Conservation (phyloP, 2,113 vertebrate species). For the Lepisosteus oculatus region DNA sequence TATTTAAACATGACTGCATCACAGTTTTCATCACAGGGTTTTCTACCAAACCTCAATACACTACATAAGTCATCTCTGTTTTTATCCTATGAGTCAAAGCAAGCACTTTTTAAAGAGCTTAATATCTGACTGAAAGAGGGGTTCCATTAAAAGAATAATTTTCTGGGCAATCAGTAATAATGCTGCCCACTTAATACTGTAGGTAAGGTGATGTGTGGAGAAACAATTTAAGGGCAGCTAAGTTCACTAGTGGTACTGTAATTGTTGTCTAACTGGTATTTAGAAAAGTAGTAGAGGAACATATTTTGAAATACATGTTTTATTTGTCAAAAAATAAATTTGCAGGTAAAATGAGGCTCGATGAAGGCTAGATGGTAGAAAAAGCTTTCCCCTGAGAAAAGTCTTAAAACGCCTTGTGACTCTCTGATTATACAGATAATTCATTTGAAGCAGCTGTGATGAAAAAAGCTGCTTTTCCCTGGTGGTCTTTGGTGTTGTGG, state of each 20-base stretch:
- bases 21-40: neutral
- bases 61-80: neutral
- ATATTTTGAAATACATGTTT: too few relatives aligned
- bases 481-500: neutral
- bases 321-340: too few relatives aligned
- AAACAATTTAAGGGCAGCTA: too few relatives aligned
- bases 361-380: too few relatives aligned
- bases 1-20: neutral
- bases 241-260: too few relatives aligned
- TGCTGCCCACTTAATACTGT: too few relatives aligned
- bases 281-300: too few relatives aligned
- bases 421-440: slow-evolving; percentile 1
- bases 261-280: too few relatives aligned
- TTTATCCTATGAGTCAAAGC: neutral
- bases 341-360: too few relatives aligned
- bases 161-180: too few relatives aligned
- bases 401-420: neutral
- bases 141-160: neutral
- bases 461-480: neutral
- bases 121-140: neutral
- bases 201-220: too few relatives aligned
- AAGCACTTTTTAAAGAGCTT: neutral
- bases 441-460: neutral
- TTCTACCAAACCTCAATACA: neutral
- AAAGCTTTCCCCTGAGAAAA: too few relatives aligned